phyloP scores from a whole-genome alignment of 2,113 vertebrate species.

The Saguinus imperator region DNA sequence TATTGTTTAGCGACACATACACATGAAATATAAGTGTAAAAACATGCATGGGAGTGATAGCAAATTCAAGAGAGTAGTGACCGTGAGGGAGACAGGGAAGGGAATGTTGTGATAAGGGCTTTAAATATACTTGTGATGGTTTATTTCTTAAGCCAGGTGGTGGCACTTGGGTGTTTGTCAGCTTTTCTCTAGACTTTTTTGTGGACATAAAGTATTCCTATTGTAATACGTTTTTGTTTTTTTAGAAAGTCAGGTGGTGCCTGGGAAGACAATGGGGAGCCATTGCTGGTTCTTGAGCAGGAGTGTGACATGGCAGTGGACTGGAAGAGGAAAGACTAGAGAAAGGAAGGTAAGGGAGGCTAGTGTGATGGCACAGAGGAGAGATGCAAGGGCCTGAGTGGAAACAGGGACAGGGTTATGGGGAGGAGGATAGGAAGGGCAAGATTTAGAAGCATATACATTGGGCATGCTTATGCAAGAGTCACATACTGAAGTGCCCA shows the following conservation, averaged over 20 bases:
- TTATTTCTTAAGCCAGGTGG: constrained; percentile 17
- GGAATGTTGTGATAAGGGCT: neutral
- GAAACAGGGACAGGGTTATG: neutral
- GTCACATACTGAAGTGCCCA: neutral
- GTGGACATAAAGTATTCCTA: constrained; percentile 1
- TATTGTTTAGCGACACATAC: neutral
- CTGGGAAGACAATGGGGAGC: neutral
- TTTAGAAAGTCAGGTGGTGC: neutral
- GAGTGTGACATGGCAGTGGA: neutral
- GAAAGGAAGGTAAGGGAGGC: neutral
- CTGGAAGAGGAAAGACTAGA: neutral
- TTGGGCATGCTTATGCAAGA: neutral
- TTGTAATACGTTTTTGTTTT: neutral
- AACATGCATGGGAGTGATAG: neutral
- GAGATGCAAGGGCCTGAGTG: neutral
- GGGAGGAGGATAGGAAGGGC: neutral
- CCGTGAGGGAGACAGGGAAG: neutral
- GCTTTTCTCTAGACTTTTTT: constrained; percentile 8
- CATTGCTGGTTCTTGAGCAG: constrained; percentile 21
- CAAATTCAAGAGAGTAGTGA: constrained; percentile 19
- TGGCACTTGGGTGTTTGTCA: neutral
- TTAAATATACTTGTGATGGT: neutral
- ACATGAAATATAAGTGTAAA: neutral
- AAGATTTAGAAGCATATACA: neutral
- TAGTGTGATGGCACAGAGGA: neutral